These are phyloP conservation scores for Rhabdomys dilectus DNA, from an alignment of 2,113 vertebrate species.

Conservation along the genomic window DNA sequence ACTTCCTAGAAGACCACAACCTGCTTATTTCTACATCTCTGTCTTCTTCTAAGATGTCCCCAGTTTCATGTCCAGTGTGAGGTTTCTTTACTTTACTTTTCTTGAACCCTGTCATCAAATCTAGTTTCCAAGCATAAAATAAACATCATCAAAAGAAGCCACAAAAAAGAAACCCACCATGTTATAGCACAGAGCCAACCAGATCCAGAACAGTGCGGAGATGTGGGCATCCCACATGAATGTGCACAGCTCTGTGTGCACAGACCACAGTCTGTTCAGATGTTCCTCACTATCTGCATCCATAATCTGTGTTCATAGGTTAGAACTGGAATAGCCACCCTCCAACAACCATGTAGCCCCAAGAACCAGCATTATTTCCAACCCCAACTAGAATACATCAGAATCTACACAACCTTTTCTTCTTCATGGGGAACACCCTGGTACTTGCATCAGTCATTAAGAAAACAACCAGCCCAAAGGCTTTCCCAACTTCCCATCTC, in stretches of 20 bases:
- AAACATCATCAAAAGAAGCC: conserved; percentile 6
- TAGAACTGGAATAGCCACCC: background rate
- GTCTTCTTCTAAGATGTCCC: conserved; percentile 6
- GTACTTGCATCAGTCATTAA: background rate
- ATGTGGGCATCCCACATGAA: background rate
- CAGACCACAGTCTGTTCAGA: background rate
- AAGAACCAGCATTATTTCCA: background rate
- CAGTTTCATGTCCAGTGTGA: conserved; percentile 13
- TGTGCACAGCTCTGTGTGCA: background rate
- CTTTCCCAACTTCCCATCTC: background rate
- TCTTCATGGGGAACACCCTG: background rate
- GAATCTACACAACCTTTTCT: background rate
- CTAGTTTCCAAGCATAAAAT: conserved; percentile 42
- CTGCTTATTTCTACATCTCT: background rate
- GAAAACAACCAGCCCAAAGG: background rate
- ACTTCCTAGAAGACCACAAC: background rate
- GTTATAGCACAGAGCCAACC: background rate
- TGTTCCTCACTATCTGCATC: background rate
- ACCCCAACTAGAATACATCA: background rate
- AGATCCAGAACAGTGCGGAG: background rate
- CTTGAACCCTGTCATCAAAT: conserved; percentile 14
- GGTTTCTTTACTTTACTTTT: conserved; percentile 37
- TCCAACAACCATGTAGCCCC: background rate
- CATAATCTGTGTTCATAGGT: background rate
- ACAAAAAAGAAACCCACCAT: background rate